Conservation (phyloP, 2,797 vertebrate species). For the Lagorchestes hirsutus region DNA sequence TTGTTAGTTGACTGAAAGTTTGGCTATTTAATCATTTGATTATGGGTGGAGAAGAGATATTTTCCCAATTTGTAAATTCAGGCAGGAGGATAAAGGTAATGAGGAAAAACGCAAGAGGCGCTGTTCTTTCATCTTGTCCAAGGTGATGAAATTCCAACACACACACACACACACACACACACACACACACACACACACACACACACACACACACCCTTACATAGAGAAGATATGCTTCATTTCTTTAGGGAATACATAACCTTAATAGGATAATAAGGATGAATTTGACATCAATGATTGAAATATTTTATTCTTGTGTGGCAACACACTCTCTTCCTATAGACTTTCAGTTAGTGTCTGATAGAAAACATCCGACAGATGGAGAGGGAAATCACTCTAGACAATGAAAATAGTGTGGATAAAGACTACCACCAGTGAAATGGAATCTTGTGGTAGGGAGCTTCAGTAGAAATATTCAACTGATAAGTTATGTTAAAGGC, state of each 20-base stretch:
- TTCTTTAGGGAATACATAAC: background rate
- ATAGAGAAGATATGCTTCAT: background rate
- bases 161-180: background rate
- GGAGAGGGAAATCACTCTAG: background rate
- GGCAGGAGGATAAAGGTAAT: background rate
- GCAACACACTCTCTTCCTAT: background rate
- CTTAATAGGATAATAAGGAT: background rate
- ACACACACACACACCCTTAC: no score
- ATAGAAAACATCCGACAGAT: slow-evolving; percentile 1
- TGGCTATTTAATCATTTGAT: background rate
- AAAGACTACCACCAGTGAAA: background rate
- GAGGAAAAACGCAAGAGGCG: background rate
- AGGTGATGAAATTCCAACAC: background rate
- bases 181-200: no score
- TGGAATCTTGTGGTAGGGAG: background rate
- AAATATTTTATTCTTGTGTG: background rate
- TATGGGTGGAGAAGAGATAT: background rate
- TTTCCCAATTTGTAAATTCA: background rate
- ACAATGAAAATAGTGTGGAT: background rate
- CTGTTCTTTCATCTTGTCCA: background rate
- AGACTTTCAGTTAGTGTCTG: background rate
- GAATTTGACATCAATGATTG: background rate
- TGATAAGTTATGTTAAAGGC: background rate
- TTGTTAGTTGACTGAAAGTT: background rate
- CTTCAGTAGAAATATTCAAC: background rate